Base-by-base conservation (phyloP, 2,797 vertebrate species). In the Microctenopoma steveboyesi region DNA sequence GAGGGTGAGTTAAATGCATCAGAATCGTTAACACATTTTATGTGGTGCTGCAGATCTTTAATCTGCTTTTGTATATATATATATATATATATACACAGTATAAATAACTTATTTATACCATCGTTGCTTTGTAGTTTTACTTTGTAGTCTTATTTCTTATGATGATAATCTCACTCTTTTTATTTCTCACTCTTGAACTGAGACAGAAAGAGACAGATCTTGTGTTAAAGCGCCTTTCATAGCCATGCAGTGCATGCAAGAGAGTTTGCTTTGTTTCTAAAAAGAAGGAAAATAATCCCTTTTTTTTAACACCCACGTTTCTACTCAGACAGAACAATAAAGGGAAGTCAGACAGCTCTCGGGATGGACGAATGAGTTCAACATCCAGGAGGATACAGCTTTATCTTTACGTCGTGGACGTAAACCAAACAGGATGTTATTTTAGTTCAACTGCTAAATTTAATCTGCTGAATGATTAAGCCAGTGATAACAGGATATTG, bases 321-420 rank as follows among this genome's bases (percentile, higher is more conserved):
- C 57, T 72, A 58, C 68, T 78, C 50, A 16, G 64, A 76, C 76
- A 50, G 69, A 89, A 92, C 88, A 91, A 92, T 91, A 79, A 85
- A 82, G 52, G 90, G 88, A 90, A 89, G 85, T 88, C 48, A 47
- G 73, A 12, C 74, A 79, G 72, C 54, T 74, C 83, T 65, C 50
- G 8, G 66, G 70, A 86, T 80, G 74, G 83, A 79, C 72, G 69
- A 86, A 89, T 82, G 79, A 79, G 82, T 88, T 83, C 53, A 82
- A 72, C 87, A 79, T 79, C 53, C 80, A 71, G 58, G 76, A 86
- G 81, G 87, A 86, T 82, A 55, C 70, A 71, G 79, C 69, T 39
- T 85, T 66, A 73, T 88, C 68, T 84, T 68, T 55, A 69, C 59
- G 39, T 49, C 78, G 70, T 79, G 82, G 88, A 86, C 74, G 81